These are phyloP conservation scores for Drosophila nikananu DNA, from an alignment of 1,140 invertebrate genomes.

Conservation along the genomic window DNA sequence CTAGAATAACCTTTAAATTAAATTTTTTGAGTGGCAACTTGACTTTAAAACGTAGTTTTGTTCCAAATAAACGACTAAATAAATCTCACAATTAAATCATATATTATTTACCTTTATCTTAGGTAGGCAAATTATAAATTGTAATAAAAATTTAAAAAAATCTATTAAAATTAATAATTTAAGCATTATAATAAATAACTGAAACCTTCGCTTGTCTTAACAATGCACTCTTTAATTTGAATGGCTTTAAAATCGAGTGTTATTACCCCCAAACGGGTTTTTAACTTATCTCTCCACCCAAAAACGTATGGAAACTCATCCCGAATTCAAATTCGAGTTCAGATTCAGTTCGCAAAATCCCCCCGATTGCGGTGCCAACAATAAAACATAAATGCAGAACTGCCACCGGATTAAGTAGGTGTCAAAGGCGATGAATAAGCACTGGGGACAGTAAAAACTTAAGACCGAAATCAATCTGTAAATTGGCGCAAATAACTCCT, in stretches of 20 bases:
- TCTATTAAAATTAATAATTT: constrained; percentile 14
- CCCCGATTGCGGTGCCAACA: neutral
- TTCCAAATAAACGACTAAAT: neutral
- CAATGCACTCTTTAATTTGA: neutral
- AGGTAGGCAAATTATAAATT: neutral
- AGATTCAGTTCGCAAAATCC: neutral
- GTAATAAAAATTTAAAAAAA: no score
- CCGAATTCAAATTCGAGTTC: neutral
- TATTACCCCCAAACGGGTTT: constrained; percentile 20
- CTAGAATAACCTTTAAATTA: no score
- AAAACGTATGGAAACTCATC: neutral
- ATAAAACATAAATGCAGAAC: constrained; percentile 24
- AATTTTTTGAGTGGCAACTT: no score
- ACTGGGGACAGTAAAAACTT: constrained; percentile 38
- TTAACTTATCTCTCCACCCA: neutral
- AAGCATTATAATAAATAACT: constrained; percentile 1
- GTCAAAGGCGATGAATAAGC: constrained; percentile 60
- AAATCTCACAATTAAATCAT: neutral
- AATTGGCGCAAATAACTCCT: constrained; percentile 68
- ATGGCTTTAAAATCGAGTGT: neutral
- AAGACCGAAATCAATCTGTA: constrained; percentile 77
- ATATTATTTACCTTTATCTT: neutral
- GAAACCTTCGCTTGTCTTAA: neutral
- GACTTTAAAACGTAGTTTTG: neutral
- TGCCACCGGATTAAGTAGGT: constrained; percentile 46